These are phyloP conservation scores for Fistularia commersonii DNA, from an alignment of 2,797 vertebrate genomes.

Conservation along the genomic window DNA sequence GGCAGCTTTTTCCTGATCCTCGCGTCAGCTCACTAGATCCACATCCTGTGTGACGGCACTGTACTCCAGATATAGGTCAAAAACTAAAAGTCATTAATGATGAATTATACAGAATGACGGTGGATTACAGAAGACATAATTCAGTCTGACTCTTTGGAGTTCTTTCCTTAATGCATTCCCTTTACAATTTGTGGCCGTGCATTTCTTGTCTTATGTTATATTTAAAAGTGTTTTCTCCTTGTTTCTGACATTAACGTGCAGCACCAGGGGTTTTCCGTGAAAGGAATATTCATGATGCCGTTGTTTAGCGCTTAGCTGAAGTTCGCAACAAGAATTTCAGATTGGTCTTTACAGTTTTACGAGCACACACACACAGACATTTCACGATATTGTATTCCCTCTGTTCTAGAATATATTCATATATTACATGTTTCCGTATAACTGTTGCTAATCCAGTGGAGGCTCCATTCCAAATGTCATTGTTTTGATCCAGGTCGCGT, in stretches of 20 bases:
- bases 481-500: no score
- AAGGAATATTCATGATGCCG: no score
- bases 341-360: no score
- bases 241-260: neutral
- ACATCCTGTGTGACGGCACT: slow-evolving; percentile 16
- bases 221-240: neutral
- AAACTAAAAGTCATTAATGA: slow-evolving; percentile 51
- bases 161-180: neutral
- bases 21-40: slow-evolving; percentile 33
- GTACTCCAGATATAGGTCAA: slow-evolving; percentile 52
- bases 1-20: slow-evolving; percentile 25
- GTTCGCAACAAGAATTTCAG: no score
- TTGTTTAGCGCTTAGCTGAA: no score
- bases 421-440: no score
- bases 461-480: no score
- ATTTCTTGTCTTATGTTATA: neutral
- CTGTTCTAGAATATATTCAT: no score
- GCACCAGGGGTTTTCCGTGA: no score
- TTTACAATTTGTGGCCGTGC: slow-evolving; percentile 4
- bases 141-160: slow-evolving; percentile 2
- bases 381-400: no score
- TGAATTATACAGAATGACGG: slow-evolving; percentile 29
- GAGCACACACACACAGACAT: no score
- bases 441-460: no score
- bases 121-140: slow-evolving; percentile 16